These are phyloP conservation scores for Laodelphax striatellus DNA, from an alignment of 1,140 invertebrate genomes.

Conservation along the genomic window DNA sequence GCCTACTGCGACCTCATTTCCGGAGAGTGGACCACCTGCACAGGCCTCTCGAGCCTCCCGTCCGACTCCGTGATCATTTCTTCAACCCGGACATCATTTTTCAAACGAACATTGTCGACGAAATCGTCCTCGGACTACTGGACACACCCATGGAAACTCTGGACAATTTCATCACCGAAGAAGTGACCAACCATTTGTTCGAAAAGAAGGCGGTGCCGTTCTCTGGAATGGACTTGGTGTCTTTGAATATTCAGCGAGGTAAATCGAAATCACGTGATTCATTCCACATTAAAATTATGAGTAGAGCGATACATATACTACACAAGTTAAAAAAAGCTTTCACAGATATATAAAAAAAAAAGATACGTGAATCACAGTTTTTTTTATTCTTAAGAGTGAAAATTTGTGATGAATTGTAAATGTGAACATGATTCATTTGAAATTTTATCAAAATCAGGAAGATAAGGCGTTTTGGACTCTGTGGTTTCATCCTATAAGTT, in stretches of 20 bases:
- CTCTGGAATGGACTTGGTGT: constrained; percentile 73
- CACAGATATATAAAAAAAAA: too few relatives aligned
- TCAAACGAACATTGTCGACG: constrained; percentile 60
- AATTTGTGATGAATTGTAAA: too few relatives aligned
- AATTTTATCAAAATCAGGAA: too few relatives aligned
- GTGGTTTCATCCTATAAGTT: too few relatives aligned
- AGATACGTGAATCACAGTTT: too few relatives aligned
- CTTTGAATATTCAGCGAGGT: constrained; percentile 68
- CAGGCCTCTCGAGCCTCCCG: constrained; percentile 24
- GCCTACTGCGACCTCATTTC: constrained; percentile 45
- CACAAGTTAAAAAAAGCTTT: too few relatives aligned
- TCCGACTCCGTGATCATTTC: constrained; percentile 46
- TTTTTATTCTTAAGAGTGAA: too few relatives aligned
- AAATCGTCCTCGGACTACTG: constrained; percentile 73
- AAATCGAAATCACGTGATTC: too few relatives aligned
- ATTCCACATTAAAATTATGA: too few relatives aligned
- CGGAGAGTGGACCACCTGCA: constrained; percentile 40
- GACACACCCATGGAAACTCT: constrained; percentile 83
- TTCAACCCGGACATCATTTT: constrained; percentile 41
- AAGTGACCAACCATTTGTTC: constrained; percentile 89
- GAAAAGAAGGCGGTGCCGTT: constrained; percentile 76
- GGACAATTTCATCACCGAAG: constrained; percentile 85
- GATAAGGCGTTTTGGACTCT: too few relatives aligned
- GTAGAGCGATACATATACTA: too few relatives aligned
- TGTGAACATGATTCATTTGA: too few relatives aligned